These are phyloP conservation scores for Acleris emargana DNA, from an alignment of 2,888 invertebrate genomes.

Conservation along the genomic window DNA sequence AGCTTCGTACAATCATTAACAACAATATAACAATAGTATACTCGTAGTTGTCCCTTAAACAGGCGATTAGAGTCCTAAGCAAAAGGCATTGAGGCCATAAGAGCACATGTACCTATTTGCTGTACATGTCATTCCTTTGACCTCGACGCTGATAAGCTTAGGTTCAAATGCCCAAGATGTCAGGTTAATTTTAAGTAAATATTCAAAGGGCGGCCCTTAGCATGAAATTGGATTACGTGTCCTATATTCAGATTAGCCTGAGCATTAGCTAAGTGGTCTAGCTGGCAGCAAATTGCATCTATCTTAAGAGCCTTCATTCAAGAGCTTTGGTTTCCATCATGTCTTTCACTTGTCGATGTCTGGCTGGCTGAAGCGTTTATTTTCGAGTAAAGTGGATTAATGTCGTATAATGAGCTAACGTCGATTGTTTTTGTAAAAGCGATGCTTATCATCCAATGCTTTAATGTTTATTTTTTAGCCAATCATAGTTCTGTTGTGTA, in stretches of 20 bases:
- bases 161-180: constrained; percentile 39
- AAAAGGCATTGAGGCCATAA: no score
- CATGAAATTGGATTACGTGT: constrained; percentile 12
- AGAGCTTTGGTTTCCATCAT: constrained; percentile 9
- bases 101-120: no score
- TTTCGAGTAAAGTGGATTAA: no score
- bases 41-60: no score
- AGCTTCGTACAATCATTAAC: no score
- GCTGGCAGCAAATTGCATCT: constrained; percentile 35
- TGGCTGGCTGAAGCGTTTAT: neutral
- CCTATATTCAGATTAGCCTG: constrained; percentile 27
- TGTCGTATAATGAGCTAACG: no score
- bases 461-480: no score
- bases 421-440: no score
- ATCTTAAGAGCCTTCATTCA: constrained; percentile 25
- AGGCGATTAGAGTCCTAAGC: no score
- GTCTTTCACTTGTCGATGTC: constrained; percentile 6
- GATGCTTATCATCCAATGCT: no score
- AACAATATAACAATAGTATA: no score
- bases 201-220: neutral
- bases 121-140: neutral
- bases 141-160: neutral
- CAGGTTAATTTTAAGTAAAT: constrained; percentile 46
- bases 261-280: constrained; percentile 35
- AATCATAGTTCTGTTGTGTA: no score